phyloP scores from a whole-genome alignment of 2,113 vertebrate species.

The Gallinago media region DNA sequence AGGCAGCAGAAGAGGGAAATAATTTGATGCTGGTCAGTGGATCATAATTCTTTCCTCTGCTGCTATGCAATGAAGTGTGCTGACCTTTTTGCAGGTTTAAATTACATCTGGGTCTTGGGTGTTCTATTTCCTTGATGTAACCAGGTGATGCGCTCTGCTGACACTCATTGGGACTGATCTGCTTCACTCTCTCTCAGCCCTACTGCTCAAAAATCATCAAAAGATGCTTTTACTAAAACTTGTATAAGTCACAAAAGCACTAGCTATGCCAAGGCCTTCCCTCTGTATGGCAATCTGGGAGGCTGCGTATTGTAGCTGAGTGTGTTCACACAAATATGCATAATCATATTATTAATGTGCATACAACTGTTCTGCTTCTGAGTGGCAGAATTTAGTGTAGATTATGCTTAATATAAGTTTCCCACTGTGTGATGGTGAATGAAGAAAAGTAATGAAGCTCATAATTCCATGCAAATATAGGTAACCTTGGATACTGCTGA shows the following conservation, averaged over 20 bases:
- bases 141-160: not conserved
- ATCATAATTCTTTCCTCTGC: not conserved
- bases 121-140: not conserved
- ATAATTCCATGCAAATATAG: slow-evolving; percentile 42
- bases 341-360: not conserved
- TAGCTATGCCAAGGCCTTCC: not conserved
- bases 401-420: slow-evolving; percentile 28
- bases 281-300: not conserved
- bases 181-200: not conserved
- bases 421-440: slow-evolving; percentile 13
- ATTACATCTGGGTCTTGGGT: not conserved
- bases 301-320: not conserved
- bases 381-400: slow-evolving; percentile 21
- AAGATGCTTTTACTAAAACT: not conserved
- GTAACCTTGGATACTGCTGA: slow-evolving; percentile 55
- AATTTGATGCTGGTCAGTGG: not conserved
- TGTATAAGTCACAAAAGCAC: not conserved
- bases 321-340: not conserved
- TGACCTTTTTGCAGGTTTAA: not conserved
- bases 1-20: not conserved
- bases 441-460: slow-evolving; percentile 49
- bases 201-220: not conserved
- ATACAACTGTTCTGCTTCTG: not conserved
- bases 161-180: not conserved
- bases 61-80: not conserved